phyloP scores from a whole-genome alignment of 2,797 vertebrate genomes.

The Chiloscyllium punctatum region DNA sequence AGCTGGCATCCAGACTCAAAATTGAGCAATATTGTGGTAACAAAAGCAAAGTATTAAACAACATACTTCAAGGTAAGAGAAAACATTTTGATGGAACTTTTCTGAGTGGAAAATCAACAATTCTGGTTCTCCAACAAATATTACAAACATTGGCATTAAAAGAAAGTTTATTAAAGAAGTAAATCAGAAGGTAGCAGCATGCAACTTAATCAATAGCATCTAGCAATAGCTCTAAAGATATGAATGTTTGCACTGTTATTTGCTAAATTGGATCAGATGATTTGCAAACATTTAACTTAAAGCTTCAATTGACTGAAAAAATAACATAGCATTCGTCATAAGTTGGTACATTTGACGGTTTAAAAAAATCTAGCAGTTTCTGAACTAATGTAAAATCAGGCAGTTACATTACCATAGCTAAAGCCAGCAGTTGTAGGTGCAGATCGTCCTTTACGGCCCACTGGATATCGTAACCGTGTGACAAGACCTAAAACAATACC shows the following conservation, averaged over 20 bases:
- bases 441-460: constrained; percentile 62
- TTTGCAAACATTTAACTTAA: background rate
- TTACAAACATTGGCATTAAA: background rate
- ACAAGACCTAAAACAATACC: constrained; percentile 67
- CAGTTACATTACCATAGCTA: constrained; percentile 73
- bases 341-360: background rate
- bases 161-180: background rate
- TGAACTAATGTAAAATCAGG: no score
- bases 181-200: background rate
- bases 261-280: background rate
- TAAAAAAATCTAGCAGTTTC: background rate
- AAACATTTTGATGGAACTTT: background rate
- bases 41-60: background rate
- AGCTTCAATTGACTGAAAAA: constrained; percentile 28
- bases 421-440: constrained; percentile 86
- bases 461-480: constrained; percentile 79
- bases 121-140: background rate
- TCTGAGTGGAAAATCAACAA: background rate
- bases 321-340: background rate
- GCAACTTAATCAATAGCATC: background rate
- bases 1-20: background rate
- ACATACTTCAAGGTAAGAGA: background rate
- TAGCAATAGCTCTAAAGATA: background rate
- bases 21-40: background rate
- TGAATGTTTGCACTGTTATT: background rate